Evolutionary conservation across 2,113 vertebrate genomes (phyloP), one percentile per base, ranked within the genome.

Genomic region (Elephantulus edwardii): DNA sequence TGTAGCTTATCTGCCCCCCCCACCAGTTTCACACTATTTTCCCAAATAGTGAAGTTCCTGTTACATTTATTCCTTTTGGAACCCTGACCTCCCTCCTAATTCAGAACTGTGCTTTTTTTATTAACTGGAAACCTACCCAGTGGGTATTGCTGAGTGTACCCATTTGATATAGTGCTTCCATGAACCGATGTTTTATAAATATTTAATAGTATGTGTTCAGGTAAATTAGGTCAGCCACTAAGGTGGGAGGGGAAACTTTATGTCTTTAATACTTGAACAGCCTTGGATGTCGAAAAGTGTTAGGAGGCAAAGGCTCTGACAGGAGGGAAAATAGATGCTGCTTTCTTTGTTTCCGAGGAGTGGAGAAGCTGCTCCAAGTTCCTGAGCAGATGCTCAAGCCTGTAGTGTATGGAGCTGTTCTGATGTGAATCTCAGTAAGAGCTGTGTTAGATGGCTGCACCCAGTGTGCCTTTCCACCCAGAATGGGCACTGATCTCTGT

Each of bases 191-290:
- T 80, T 90, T 89, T 83, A 94, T 96, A 95, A 95, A 95, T 94
- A 95, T 94, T 96, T 96, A 89, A 94, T 91, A 76, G 52, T 44
- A n/a, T 80, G 33, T 85, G 50, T 70, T 88, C 94, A 84, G 72
- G 68, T 79, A 91, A 94, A 95, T 93, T 93, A 93, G 94, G 93
- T 91, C 94, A 95, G 76, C 80, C 70, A 83, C 80, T 93, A 79
- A 86, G 72, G 64, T 82, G 35, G 62, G 86, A 94, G 71, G 52
- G 40, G 54, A 77, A n/a, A 54, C 19, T 62, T n/a, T 56, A 17
- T 26, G 33, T 44, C 76, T 70, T 72, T 80, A 77, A 75, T 82
- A 54, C 44, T 88, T 8, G 48, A 83, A n/a, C 14, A 77, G 76
- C 54, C 92, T 88, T 72, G 35, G 72, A 92, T 70, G 66, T 83